Percentiles rank a stretch among this genome's conserved stretches.
Evolutionary conservation across 2,113 vertebrate species (phyloP).

Genomic region (Thalassoma bifasciatum): DNA sequence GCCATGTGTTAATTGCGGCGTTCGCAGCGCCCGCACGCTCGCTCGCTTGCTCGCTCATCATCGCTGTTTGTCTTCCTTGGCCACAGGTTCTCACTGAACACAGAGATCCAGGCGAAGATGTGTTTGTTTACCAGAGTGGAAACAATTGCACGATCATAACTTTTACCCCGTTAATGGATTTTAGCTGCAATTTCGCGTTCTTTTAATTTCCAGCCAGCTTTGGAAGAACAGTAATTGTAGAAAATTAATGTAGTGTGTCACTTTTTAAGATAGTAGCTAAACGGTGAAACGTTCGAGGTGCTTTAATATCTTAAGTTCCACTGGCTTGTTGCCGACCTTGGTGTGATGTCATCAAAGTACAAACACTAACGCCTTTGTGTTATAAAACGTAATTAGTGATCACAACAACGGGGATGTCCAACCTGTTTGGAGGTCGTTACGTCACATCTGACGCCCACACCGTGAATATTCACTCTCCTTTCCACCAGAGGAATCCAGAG

Average conservation of each 20-base stretch:
- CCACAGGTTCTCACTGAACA: conserved; percentile 42
- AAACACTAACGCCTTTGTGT: no score
- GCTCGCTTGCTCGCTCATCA: conserved; percentile 50
- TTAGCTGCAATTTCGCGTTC: neutral
- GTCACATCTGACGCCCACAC: no score
- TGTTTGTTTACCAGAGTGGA: conserved; percentile 44
- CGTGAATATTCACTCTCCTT: no score
- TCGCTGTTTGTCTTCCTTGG: conserved; percentile 63
- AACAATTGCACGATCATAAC: conserved; percentile 24
- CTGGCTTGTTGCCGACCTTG: no score
- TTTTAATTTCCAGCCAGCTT: neutral
- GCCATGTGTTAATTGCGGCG: conserved; percentile 67
- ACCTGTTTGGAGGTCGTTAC: no score
- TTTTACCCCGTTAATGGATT: conserved; percentile 9
- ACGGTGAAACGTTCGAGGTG: no score
- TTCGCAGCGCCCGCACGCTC: conserved; percentile 46
- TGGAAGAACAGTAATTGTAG: neutral
- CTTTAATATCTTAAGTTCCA: no score
- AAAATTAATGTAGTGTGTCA: no score
- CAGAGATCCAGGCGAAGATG: conserved; percentile 31
- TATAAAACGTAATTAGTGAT: no score
- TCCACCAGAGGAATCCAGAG: no score
- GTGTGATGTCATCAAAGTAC: no score
- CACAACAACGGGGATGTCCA: no score
- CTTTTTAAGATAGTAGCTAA: neutral